Base-by-base conservation (phyloP, 23 tunicate genomes). In the Oikopleura vanhoeffeni region DNA sequence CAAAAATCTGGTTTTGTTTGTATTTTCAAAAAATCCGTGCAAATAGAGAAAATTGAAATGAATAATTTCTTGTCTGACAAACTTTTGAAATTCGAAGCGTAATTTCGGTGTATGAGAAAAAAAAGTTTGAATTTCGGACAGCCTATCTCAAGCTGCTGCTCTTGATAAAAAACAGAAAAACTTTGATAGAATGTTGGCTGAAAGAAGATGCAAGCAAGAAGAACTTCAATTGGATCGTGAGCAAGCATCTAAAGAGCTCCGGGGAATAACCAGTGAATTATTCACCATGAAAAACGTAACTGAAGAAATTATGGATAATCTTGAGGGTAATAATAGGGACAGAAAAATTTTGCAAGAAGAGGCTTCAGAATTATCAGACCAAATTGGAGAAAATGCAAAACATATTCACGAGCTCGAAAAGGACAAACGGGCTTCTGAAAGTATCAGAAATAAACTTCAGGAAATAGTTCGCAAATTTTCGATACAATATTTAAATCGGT, bases 151-250 rank as follows among this genome's bases (percentile, higher is more conserved):
- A 64, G 94, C 98, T 49, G 88, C 89, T 1, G 89, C 86, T 57
- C 83, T 93, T 67, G 98, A 93, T 85, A 93, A 93, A 91, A 93
- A 88, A 41, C 98, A 93, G 57, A 91, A 94, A 38, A 87, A 88
- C 91, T 93, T 93, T 87, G 98, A 93, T 89, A 93, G 90, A 83
- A 91, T 89, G 67, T 82, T 93, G 58, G 90, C 98, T 13, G 85
- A 88, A 2, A 88, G 94, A 91, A 86, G 40, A 49, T 88, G 76
- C 83, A 84, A 88, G 67, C 91, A 89, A 40, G 98, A 93, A 41
- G 98, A 93, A 64, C 85, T 93, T 40, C 94, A 89, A 41, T 88
- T 92, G 41, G 98, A 93, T 41, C 83, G 89, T 4, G 98, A 89
- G 27, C 79, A 86, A 0, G 83, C 98, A 30, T 91, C 87, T 40